Conservation (phyloP, 2,888 invertebrate genomes). For the Tipula confusa region DNA sequence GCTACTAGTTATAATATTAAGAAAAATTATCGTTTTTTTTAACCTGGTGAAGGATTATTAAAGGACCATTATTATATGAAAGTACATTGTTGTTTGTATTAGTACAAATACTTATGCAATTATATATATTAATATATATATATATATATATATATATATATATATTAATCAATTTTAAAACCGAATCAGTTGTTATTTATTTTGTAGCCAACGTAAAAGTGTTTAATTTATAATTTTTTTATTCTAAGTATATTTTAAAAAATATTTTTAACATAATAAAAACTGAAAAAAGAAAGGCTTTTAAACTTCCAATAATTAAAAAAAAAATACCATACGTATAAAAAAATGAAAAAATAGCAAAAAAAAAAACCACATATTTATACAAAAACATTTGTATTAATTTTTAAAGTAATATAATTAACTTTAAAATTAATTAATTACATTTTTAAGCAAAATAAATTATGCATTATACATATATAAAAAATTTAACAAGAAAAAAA, state of each 20-base stretch:
- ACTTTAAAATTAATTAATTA: neutral
- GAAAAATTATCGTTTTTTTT: too few species aligned
- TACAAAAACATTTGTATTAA: slow-evolving; percentile 6
- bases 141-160: too few species aligned
- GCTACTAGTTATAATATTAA: too few species aligned
- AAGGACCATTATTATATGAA: too few species aligned
- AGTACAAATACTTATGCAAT: too few species aligned
- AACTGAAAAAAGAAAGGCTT: neutral
- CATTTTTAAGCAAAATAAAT: slow-evolving; percentile 9
- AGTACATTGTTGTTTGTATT: too few species aligned
- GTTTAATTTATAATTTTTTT: neutral
- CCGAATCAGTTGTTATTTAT: neutral
- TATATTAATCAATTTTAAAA: neutral
- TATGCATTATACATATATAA: neutral
- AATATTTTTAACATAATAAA: neutral
- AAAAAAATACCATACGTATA: neutral
- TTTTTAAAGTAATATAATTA: neutral
- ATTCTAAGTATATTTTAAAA: neutral
- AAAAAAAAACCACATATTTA: neutral
- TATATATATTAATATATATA: neutral
- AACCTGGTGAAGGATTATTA: too few species aligned
- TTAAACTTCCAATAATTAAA: slow-evolving; percentile 15
- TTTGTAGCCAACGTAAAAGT: neutral
- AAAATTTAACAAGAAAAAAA: neutral
- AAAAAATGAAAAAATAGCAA: neutral